Percentiles rank a stretch among this genome's conserved stretches.
Conservation (phyloP, 2,888 invertebrate species). For the Ophraella communa region DNA sequence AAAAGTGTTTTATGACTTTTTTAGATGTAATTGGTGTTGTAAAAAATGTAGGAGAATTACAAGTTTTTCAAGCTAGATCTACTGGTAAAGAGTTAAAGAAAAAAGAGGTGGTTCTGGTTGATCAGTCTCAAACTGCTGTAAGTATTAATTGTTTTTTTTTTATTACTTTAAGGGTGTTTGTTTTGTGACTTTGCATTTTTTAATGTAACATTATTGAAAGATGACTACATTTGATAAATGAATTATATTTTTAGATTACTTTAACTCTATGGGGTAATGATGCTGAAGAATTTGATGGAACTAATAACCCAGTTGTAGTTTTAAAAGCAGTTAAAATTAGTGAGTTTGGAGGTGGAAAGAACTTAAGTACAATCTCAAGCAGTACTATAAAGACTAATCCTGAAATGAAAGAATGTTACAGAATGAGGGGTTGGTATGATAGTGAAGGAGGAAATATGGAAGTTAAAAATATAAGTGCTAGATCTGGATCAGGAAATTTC, state of each 20-base stretch:
- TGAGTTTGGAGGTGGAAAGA: constrained; percentile 88
- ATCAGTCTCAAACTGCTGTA: constrained; percentile 79
- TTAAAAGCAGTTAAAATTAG: constrained; percentile 83
- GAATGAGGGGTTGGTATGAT: constrained; percentile 91
- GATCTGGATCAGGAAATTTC: constrained; percentile 38
- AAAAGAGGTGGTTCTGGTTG: constrained; percentile 86
- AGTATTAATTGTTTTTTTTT: too few relatives aligned
- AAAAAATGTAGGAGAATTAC: constrained; percentile 74
- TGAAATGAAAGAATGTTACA: constrained; percentile 85
- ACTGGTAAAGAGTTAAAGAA: constrained; percentile 88
- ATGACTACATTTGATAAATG: not conserved
- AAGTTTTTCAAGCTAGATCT: constrained; percentile 73
- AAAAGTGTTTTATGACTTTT: too few relatives aligned
- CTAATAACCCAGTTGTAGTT: constrained; percentile 80
- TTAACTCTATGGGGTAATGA: constrained; percentile 91
- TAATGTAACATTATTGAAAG: not conserved
- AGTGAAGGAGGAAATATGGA: constrained; percentile 72
- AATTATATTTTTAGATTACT: constrained; percentile 63
- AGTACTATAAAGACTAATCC: constrained; percentile 82
- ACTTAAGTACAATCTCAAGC: constrained; percentile 64
- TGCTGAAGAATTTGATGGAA: constrained; percentile 84
- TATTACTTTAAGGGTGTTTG: too few relatives aligned
- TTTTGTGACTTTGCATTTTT: too few relatives aligned
- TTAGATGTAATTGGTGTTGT: constrained; percentile 91
- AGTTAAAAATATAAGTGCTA: constrained; percentile 69